Conservation (phyloP, 2,113 vertebrate species). For the Protobothrops mucrosquamatus region DNA sequence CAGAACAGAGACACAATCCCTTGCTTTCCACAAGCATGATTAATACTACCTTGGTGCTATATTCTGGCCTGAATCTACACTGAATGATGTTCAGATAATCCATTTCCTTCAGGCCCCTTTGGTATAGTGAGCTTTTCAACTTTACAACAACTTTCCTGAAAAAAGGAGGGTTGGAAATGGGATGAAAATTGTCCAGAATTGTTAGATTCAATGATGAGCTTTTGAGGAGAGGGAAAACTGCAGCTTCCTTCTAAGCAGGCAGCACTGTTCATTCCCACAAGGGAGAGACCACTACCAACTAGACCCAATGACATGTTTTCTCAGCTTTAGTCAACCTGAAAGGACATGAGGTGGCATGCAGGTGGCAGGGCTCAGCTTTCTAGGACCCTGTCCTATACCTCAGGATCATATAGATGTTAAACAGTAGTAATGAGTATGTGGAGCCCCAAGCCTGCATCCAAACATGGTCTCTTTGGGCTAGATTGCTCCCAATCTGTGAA, state of each 20-base stretch:
- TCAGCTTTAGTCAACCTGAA: background rate
- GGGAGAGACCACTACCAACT: background rate
- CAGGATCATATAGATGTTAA: background rate
- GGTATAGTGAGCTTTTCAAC: background rate
- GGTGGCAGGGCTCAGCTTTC: background rate
- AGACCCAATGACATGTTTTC: background rate
- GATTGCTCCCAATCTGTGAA: background rate
- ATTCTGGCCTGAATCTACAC: background rate
- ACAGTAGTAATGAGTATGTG: background rate
- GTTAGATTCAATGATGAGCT: background rate
- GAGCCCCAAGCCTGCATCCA: background rate
- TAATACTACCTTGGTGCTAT: background rate
- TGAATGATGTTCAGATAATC: background rate
- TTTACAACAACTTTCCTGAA: background rate
- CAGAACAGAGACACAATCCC: background rate
- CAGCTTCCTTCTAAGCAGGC: background rate
- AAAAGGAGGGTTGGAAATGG: background rate
- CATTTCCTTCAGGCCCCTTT: background rate
- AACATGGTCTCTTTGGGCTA: background rate
- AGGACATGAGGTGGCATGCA: background rate
- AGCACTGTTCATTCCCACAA: background rate
- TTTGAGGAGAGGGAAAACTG: background rate
- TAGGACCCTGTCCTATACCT: background rate
- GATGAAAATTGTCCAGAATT: background rate
- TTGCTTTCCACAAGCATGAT: background rate